Base-by-base conservation (phyloP, 2,113 vertebrate genomes). In the Melanerpes formicivorus region DNA sequence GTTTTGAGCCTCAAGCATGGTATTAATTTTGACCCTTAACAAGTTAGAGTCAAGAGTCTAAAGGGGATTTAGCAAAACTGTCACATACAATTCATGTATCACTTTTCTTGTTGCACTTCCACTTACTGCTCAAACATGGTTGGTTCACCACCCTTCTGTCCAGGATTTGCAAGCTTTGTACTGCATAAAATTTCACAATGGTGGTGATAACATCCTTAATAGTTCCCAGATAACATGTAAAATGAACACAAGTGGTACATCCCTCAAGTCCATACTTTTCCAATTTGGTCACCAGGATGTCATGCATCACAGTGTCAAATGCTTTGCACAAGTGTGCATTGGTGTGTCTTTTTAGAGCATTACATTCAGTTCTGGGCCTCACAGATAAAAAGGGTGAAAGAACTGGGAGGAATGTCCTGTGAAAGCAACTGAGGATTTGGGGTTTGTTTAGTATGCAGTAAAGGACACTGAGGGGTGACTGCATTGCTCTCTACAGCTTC, bases 11-110 rank as follows among this genome's bases (percentile, higher is more conserved):
- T 83, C 75, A 70, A 55, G 73, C 9, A 26, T 3, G 3, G 62
- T 44, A 60, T 88, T 34, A 48, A 63, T 62, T 90, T 86, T 86
- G 92, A 91, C 42, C 2, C 30, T 91, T 54, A 83, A 54, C 22
- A 80, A 92, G 22, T 40, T 30, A 32, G 25, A 84, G 21, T 73
- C 62, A 18, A 40, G 80, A 91, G 29, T 73, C 75, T 87, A 84
- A 91, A 93, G 54, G 23, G 65, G 90, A 93, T 93, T 92, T 91
- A 77, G 63, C 84, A 83, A 88, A 70, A 50, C 26, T 80, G 54
- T 66, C 86, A 64, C 78, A 59, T 23, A 62, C 42, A 90, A 37
- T 30, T 64, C 52, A 94, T 95, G 52, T 92, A 81, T 66, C 86
- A 88, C 83, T 87, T 80, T 69, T 76, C 70, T 86, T 80, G 19